Conservation (phyloP, 1,140 invertebrate species). For the Scaptomyza graminum region DNA sequence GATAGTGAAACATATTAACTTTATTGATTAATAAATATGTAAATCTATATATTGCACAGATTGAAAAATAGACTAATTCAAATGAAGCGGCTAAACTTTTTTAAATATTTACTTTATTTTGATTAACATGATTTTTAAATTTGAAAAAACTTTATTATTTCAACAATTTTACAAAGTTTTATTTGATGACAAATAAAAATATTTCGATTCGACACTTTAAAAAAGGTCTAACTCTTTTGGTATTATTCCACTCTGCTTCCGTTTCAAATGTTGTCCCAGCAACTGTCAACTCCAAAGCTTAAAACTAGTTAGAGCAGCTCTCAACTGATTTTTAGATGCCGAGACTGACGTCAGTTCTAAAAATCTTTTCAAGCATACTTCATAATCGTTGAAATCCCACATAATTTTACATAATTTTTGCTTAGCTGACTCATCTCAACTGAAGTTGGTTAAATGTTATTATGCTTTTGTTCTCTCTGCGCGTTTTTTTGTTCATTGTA, state of each 20-base stretch:
- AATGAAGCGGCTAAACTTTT: background rate
- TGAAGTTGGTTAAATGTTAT: slow-evolving; percentile 1
- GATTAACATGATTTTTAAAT: too few species aligned
- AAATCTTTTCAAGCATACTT: slow-evolving; percentile 17
- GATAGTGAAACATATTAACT: background rate
- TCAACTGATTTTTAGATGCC: slow-evolving; percentile 5
- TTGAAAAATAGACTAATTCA: background rate
- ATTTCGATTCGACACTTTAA: too few species aligned
- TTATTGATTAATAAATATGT: background rate
- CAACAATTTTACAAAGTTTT: too few species aligned
- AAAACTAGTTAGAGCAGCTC: slow-evolving; percentile 32
- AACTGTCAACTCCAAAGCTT: background rate
- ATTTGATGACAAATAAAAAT: too few species aligned
- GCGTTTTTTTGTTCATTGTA: slow-evolving; percentile 9
- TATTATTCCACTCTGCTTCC: background rate
- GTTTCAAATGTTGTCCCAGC: slow-evolving; percentile 1
- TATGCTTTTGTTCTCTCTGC: background rate
- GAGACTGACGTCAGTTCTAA: slow-evolving; percentile 45
- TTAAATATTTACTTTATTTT: too few species aligned
- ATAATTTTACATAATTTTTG: slow-evolving; percentile 27
- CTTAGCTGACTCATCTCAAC: slow-evolving; percentile 23
- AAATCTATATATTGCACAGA: background rate
- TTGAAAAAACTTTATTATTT: too few species aligned
- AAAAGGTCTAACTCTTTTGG: too few species aligned
- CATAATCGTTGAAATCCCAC: slow-evolving; percentile 16